These are phyloP conservation scores for Vireo griseus DNA, from an alignment of 2,797 vertebrate genomes.

Conservation along the genomic window DNA sequence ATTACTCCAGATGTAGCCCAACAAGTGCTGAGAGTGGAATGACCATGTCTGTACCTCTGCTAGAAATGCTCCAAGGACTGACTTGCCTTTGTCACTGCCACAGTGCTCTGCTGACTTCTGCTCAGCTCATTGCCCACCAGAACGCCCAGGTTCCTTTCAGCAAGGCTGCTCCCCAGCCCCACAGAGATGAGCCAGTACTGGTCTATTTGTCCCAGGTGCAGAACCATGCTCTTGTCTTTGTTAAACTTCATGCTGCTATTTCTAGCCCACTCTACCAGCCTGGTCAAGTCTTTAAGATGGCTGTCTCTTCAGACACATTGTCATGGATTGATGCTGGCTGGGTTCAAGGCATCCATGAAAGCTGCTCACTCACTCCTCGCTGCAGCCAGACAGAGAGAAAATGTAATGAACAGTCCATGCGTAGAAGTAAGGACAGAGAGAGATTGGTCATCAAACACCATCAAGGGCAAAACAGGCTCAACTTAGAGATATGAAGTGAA, in stretches of 20 bases:
- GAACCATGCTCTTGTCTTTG: not conserved
- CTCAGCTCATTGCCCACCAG: not conserved
- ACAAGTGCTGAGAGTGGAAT: not conserved
- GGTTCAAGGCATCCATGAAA: not conserved
- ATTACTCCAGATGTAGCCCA: not conserved
- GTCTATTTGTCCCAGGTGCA: not conserved
- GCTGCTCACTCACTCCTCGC: not conserved
- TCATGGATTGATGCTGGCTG: not conserved
- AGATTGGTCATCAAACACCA: not conserved
- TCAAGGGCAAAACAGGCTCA: not conserved
- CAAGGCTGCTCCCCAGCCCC: not conserved
- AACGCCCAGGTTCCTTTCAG: not conserved
- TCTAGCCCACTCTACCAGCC: not conserved
- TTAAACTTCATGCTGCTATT: not conserved
- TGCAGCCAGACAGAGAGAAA: not conserved
- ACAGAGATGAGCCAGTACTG: not conserved
- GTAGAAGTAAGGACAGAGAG: not conserved
- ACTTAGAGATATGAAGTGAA: not conserved
- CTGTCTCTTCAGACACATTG: not conserved
- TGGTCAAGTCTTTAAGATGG: not conserved
- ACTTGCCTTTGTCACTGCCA: not conserved
- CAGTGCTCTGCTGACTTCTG: not conserved
- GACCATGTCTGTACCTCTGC: not conserved
- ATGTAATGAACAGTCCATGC: not conserved
- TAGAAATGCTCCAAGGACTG: not conserved